phyloP scores from a whole-genome alignment of 2,888 invertebrate species.

The Hemicrepidius hirtus region DNA sequence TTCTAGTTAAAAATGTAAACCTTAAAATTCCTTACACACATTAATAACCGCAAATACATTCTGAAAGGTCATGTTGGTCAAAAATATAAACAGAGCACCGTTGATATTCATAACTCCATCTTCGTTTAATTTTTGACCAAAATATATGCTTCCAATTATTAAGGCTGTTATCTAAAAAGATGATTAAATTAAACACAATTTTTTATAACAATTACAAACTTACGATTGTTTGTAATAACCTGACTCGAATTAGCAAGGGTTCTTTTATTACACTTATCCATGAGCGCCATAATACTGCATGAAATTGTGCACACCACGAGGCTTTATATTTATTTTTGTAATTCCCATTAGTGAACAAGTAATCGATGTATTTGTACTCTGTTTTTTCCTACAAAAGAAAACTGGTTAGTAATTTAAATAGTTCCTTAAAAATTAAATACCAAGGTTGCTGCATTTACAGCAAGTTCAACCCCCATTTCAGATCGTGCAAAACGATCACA shows the following conservation, averaged over 20 bases:
- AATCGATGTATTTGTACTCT: constrained; percentile 60
- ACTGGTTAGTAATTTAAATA: background rate
- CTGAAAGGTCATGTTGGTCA: constrained; percentile 95
- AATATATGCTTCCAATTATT: constrained; percentile 92
- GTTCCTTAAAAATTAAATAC: constrained; percentile 48
- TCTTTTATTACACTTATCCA: constrained; percentile 93
- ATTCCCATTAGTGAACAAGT: constrained; percentile 61
- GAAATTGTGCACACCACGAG: constrained; percentile 91
- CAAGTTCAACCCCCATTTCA: constrained; percentile 76
- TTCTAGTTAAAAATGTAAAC: background rate
- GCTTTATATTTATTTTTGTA: constrained; percentile 82
- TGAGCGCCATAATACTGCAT: constrained; percentile 92
- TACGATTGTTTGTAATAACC: constrained; percentile 91
- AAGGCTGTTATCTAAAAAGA: constrained; percentile 87
- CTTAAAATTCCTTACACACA: constrained; percentile 72
- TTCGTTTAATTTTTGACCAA: constrained; percentile 86
- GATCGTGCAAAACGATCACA: constrained; percentile 85
- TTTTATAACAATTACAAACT: too few species aligned
- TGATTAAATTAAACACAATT: constrained; percentile 8
- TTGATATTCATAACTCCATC: constrained; percentile 96
- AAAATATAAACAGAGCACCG: constrained; percentile 91
- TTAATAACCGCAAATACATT: constrained; percentile 96
- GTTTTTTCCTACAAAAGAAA: constrained; percentile 54
- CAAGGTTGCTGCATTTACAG: constrained; percentile 76
- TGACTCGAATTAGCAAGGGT: constrained; percentile 91